Evolutionary conservation across 1,140 invertebrate genomes (phyloP).

Genomic region (Aphelinus certus): DNA sequence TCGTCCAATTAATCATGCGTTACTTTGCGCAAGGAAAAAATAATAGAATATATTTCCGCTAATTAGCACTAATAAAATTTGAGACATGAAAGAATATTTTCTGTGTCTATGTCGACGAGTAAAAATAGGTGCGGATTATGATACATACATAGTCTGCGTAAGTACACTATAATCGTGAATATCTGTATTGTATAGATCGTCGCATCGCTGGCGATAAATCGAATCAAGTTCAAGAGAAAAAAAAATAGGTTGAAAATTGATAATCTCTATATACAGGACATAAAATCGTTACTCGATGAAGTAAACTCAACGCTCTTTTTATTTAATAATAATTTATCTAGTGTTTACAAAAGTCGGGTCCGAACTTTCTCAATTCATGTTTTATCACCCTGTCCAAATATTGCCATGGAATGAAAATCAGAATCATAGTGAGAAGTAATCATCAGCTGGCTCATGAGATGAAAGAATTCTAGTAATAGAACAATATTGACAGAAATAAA

Average conservation of each 20-base stretch:
- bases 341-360: neutral
- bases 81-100: no score
- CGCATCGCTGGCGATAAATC: slow-evolving; percentile 13
- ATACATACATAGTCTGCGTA: slow-evolving; percentile 21
- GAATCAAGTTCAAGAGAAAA: slow-evolving; percentile 14
- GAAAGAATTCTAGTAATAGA: no score
- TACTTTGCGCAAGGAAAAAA: no score
- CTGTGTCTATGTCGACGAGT: no score
- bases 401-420: slow-evolving; percentile 29
- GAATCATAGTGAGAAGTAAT: neutral
- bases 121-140: slow-evolving; percentile 15
- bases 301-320: slow-evolving; percentile 9
- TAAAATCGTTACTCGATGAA: neutral
- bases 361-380: slow-evolving; percentile 11
- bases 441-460: no score
- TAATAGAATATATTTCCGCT: no score
- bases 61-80: no score
- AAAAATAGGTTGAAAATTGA: slow-evolving; percentile 20
- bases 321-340: slow-evolving; percentile 6
- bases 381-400: slow-evolving; percentile 23
- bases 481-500: no score
- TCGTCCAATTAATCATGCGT: no score
- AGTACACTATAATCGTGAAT: slow-evolving; percentile 36
- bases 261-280: slow-evolving; percentile 28
- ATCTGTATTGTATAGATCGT: slow-evolving; percentile 22